These are phyloP conservation scores for Phoenicopterus ruber DNA, from an alignment of 2,113 vertebrate species.

Conservation along the genomic window DNA sequence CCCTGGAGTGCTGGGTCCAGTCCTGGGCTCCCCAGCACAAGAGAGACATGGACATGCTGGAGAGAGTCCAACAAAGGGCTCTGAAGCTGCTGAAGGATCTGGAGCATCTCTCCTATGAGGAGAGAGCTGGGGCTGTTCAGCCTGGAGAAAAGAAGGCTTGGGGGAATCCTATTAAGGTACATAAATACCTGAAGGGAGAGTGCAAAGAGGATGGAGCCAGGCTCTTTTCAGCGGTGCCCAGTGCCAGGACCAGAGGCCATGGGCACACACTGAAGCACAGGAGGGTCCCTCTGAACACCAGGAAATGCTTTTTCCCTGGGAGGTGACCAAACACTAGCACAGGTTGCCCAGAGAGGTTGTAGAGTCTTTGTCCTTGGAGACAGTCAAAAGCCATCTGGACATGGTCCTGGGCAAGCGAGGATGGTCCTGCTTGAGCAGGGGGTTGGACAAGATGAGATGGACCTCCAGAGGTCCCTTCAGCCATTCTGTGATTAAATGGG, in stretches of 20 bases:
- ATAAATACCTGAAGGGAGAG: not conserved
- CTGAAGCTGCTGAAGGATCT: not conserved
- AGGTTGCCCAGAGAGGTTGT: not conserved
- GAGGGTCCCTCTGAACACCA: not conserved
- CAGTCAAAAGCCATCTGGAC: not conserved
- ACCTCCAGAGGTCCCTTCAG: not conserved
- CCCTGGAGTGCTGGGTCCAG: not conserved
- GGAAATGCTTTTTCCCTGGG: not conserved
- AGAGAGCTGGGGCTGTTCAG: not conserved
- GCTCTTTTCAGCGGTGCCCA: not conserved
- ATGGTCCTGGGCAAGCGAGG: not conserved
- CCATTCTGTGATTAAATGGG: not conserved
- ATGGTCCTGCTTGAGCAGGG: not conserved
- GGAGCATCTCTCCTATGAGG: not conserved
- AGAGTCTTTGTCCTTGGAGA: not conserved
- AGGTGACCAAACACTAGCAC: not conserved
- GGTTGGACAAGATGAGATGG: not conserved
- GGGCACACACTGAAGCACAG: not conserved
- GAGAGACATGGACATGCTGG: not conserved
- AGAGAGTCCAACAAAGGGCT: not conserved
- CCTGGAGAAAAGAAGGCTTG: not conserved
- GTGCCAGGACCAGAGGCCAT: not conserved
- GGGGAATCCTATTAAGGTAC: not conserved
- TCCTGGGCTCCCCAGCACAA: not conserved
- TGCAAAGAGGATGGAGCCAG: not conserved